Percentiles rank a stretch among this genome's conserved stretches.
Conservation (phyloP, 2,888 invertebrate genomes). For the Automeris io region DNA sequence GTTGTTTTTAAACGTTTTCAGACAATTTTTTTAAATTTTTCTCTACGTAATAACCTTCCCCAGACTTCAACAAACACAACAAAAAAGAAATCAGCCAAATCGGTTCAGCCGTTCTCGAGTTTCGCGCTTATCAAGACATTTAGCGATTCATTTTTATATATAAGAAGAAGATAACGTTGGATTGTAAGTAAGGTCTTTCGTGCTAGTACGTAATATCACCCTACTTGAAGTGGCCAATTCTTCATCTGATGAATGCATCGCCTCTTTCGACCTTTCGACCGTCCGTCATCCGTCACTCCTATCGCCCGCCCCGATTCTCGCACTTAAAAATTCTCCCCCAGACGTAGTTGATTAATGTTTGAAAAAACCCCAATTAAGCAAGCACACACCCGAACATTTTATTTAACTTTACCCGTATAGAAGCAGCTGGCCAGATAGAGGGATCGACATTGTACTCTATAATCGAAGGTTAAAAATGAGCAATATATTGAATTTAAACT, state of each 20-base stretch:
- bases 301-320: conserved; percentile 34
- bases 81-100: no score
- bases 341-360: conserved; percentile 69
- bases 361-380: conserved; percentile 73
- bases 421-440: conserved; percentile 31
- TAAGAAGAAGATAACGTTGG: no score
- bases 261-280: conserved; percentile 37
- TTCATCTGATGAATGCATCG: conserved; percentile 48
- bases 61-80: no score
- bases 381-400: conserved; percentile 54
- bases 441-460: conserved; percentile 26
- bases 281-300: conserved; percentile 55
- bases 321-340: conserved; percentile 65
- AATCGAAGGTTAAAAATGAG: conserved; percentile 19
- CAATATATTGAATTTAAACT: no score
- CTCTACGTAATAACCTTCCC: no score
- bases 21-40: no score
- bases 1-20: no score
- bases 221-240: conserved; percentile 6
- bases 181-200: no score
- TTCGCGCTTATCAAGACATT: no score
- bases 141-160: no score
- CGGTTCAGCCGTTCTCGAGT: no score
- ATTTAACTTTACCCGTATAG: conserved; percentile 56
- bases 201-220: background rate